Evolutionary conservation across 2,113 vertebrate genomes (phyloP).

Genomic region (Epinephelus fuscoguttatus): DNA sequence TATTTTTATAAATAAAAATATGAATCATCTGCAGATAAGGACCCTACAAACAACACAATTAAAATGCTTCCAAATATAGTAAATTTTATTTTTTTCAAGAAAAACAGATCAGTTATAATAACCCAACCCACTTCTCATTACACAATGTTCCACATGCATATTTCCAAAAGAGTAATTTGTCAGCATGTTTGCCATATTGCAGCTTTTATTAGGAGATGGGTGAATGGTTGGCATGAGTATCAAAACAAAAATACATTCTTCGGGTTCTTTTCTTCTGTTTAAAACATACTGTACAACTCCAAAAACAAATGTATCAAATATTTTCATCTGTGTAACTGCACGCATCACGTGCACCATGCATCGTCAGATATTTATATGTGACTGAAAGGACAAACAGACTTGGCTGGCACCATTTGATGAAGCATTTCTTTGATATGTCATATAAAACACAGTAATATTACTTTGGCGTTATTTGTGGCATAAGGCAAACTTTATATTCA

Average conservation of each 20-base stretch:
- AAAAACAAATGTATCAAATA: neutral
- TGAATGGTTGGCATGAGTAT: conserved; percentile 3
- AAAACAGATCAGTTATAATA: conserved; percentile 5
- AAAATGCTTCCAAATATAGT: neutral
- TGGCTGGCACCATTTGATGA: neutral
- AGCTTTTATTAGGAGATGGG: neutral
- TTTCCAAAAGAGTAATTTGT: neutral
- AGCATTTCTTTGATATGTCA: neutral
- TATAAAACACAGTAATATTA: conserved; percentile 11
- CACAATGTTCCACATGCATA: neutral
- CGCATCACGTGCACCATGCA: neutral
- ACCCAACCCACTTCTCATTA: neutral
- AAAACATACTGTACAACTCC: neutral
- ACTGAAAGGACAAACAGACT: neutral
- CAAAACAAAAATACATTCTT: conserved; percentile 2
- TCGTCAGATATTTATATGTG: neutral
- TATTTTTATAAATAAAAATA: neutral
- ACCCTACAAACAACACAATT: neutral
- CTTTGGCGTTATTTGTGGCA: neutral
- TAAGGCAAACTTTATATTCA: conserved; percentile 16
- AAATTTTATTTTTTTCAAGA: conserved; percentile 15
- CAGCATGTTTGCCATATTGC: conserved; percentile 18
- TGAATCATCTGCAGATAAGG: neutral
- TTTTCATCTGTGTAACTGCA: conserved; percentile 12
- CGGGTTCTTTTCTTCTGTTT: neutral